Conservation (phyloP, 2,113 vertebrate genomes). For the Gopherus evgoodei region DNA sequence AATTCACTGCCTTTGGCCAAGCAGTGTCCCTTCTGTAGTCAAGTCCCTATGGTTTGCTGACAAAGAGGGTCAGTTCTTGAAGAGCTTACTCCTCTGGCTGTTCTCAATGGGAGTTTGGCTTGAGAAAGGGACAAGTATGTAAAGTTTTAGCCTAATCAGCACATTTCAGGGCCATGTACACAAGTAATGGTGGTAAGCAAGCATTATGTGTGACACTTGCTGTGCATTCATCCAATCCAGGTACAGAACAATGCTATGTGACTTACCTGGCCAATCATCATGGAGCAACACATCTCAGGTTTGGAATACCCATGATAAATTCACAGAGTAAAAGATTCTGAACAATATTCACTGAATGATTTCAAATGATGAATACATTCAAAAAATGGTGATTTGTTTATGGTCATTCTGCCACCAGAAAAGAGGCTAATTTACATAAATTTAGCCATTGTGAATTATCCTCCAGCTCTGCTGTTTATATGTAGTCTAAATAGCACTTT, state of each 20-base stretch:
- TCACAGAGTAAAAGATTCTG: background rate
- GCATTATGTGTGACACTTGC: background rate
- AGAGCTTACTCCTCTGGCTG: background rate
- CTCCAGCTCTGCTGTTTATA: background rate
- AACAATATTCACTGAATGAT: rapidly evolving
- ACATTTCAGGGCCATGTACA: background rate
- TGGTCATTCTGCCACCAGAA: background rate
- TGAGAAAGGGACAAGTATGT: background rate
- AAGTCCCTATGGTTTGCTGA: background rate
- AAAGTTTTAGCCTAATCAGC: background rate
- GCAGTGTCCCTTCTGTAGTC: background rate
- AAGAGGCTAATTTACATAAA: background rate
- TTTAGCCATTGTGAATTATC: background rate
- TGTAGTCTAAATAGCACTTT: background rate
- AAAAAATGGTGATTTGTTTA: background rate
- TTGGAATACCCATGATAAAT: rapidly evolving
- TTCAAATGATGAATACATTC: background rate
- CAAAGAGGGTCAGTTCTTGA: background rate
- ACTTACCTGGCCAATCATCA: background rate
- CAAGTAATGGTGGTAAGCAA: background rate
- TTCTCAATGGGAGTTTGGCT: background rate
- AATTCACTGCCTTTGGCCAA: background rate
- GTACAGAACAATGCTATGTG: background rate
- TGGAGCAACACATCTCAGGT: background rate
- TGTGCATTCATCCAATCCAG: background rate